These are phyloP conservation scores for Ricordea florida DNA, from an alignment of 92 coral and sea anemone genomes.

Conservation along the genomic window DNA sequence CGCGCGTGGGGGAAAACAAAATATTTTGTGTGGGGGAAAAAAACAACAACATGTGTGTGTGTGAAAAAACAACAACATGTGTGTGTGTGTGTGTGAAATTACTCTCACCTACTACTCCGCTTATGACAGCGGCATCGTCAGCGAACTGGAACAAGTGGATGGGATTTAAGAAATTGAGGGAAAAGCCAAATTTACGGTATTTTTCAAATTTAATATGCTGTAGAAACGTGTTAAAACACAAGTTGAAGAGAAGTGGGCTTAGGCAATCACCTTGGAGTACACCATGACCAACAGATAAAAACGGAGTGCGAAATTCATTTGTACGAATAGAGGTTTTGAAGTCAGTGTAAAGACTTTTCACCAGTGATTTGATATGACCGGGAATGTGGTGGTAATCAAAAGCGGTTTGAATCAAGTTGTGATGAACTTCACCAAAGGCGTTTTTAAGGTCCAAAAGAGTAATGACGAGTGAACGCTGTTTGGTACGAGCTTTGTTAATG, in stretches of 20 bases:
- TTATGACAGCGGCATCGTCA: constrained; percentile 55
- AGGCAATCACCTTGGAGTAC: constrained; percentile 48
- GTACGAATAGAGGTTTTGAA: too few species aligned
- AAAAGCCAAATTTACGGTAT: constrained; percentile 47
- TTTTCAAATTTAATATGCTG: constrained; percentile 2
- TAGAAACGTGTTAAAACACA: neutral
- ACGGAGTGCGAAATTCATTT: too few species aligned
- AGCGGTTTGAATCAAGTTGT: neutral
- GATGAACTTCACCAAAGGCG: constrained; percentile 10
- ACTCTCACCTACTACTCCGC: too few species aligned
- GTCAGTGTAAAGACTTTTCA: too few species aligned
- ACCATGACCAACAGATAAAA: too few species aligned
- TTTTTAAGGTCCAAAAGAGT: constrained; percentile 25
- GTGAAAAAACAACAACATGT: too few species aligned
- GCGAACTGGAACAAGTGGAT: constrained; percentile 58
- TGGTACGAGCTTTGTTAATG: neutral
- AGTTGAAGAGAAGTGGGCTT: neutral
- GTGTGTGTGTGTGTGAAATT: too few species aligned
- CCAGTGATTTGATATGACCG: constrained; percentile 23
- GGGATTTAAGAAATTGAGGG: constrained; percentile 17
- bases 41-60: too few species aligned
- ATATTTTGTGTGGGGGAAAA: too few species aligned
- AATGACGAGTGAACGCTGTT: neutral
- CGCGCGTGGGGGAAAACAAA: too few species aligned
- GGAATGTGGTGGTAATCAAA: constrained; percentile 42